A percentile compares a stretch with the other conserved stretches of the same genome.
phyloP scores from a whole-genome alignment of 2,797 vertebrate genomes.

The Loris lydekkerianus region DNA sequence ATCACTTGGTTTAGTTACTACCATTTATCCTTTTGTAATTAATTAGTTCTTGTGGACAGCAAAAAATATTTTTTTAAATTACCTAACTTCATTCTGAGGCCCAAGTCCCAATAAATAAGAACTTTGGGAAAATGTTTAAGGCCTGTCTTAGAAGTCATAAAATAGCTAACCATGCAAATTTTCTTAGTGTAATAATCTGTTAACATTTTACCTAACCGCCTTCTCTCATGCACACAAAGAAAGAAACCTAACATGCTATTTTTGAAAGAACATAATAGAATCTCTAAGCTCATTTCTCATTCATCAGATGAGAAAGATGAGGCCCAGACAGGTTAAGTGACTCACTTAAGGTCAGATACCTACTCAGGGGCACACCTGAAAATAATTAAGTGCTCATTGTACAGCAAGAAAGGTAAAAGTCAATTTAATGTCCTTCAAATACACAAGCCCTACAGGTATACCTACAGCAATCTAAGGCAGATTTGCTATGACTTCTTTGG shows the following conservation, averaged over 20 bases:
- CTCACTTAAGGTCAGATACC: constrained; percentile 20
- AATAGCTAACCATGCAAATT: not conserved
- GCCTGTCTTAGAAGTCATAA: not conserved
- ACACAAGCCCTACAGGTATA: not conserved
- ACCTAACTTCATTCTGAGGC: not conserved
- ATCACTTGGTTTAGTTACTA: not conserved
- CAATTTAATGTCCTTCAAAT: not conserved
- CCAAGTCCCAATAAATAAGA: constrained; percentile 19
- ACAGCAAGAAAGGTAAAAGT: constrained; percentile 1
- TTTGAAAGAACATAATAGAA: constrained; percentile 30
- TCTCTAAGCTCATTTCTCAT: constrained; percentile 33
- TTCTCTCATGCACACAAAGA: not conserved
- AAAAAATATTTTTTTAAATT: not conserved
- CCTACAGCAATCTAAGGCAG: not conserved
- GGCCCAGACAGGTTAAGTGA: not conserved
- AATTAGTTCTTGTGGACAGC: not conserved
- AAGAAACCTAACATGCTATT: not conserved
- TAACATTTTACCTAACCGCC: not conserved
- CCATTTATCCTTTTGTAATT: not conserved
- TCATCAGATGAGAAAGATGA: not conserved
- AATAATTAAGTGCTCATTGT: not conserved
- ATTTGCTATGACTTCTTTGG: not conserved
- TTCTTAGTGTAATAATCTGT: not conserved
- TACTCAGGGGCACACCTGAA: not conserved
- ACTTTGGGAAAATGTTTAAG: not conserved